These are phyloP conservation scores for Pituophis catenifer DNA, from an alignment of 2,113 vertebrate genomes.

Conservation along the genomic window DNA sequence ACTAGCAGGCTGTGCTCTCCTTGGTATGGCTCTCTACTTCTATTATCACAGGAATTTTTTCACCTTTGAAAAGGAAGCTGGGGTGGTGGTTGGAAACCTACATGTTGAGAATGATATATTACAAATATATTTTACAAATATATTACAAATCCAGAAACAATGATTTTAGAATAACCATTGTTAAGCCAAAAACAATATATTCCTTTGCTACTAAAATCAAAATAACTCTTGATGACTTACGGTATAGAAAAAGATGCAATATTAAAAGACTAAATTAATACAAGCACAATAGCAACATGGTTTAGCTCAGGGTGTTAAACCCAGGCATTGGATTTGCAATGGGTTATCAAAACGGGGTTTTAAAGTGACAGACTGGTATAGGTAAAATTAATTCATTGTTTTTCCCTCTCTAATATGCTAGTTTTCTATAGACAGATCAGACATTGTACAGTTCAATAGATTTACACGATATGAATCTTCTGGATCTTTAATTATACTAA, in stretches of 20 bases:
- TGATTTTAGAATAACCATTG: not conserved
- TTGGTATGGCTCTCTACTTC: slow-evolving; percentile 76
- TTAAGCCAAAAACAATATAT: not conserved
- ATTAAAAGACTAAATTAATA: not conserved
- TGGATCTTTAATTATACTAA: not conserved
- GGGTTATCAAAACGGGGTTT: not conserved
- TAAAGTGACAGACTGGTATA: not conserved
- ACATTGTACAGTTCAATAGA: not conserved
- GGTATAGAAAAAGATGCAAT: not conserved
- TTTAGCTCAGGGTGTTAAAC: not conserved
- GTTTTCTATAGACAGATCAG: not conserved
- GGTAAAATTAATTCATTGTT: not conserved
- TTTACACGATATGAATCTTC: not conserved
- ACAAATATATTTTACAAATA: too few relatives aligned
- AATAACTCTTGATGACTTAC: not conserved
- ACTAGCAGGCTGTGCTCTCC: slow-evolving; percentile 85
- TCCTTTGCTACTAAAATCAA: not conserved
- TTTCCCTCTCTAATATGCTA: too few relatives aligned
- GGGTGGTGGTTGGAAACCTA: not conserved
- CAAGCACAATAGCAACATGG: not conserved
- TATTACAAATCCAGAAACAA: not conserved
- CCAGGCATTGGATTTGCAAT: not conserved
- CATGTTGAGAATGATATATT: not conserved
- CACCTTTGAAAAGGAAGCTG: not conserved
- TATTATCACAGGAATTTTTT: not conserved